Evolutionary conservation across 64 coral and sea anemone species (phyloP), one percentile per base, ranked within the genome.

Genomic region (Stylophora pistillata): DNA sequence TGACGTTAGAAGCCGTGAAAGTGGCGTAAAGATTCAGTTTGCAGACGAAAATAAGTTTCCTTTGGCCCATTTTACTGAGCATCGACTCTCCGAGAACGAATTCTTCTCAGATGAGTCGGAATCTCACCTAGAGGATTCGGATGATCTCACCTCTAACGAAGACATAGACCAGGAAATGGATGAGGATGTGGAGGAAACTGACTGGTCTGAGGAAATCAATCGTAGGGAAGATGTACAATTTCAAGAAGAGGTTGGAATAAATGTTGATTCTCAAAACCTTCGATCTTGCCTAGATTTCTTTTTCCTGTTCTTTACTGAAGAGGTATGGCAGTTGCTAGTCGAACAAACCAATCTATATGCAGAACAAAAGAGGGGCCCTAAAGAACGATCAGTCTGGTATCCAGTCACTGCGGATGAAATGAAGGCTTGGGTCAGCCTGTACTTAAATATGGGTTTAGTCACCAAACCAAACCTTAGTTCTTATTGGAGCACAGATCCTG

Each of bases 221-320:
- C 20, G 31, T 15, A 75, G 73, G 56, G 15, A 57, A 47, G 73
- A 75, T 75, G 73, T 47, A 7, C 7, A 52, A 37, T 47, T 75
- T 75, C 73, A 41, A 41, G 73, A 75, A 75, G 31, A 37, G 73
- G 33, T 75, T 41, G 73, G 33, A 75, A 75, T 75, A 41, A 75
- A 13, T 75, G 33, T 75, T 75, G 33, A 52, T 41, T 47, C 31
- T 75, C 32, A 75, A 75, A 75, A 75, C 73, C 73, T 75, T 21
- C 31, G 20, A 17, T 75, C 73, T 16, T 75, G 73, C 73, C 73
- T 57, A 15, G 56, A 57, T 57, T 57, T 57, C 56, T 57, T 57
- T 57, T 57, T 15, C 7, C 56, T 57, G n/a, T n/a, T n/a, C n/a
- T n/a, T n/a, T n/a, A n/a, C n/a, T n/a, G n/a, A n/a, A n/a, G n/a